Percentiles rank a stretch among this genome's conserved stretches.
These are phyloP conservation scores for Arvicanthis niloticus DNA, from an alignment of 2,113 vertebrate genomes.

Conservation along the genomic window DNA sequence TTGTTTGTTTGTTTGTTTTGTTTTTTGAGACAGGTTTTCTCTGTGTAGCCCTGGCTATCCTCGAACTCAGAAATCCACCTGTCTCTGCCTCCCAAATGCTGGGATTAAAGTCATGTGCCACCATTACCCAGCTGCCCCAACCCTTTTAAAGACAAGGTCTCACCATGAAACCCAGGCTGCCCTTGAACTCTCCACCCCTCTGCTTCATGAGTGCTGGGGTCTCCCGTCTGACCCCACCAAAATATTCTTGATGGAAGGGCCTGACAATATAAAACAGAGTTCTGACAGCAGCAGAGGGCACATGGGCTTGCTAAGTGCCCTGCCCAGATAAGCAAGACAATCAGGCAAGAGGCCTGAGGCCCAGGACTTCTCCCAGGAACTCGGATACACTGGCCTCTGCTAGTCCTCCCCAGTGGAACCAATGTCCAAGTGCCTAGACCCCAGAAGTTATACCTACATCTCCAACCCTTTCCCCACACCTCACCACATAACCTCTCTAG, in stretches of 20 bases:
- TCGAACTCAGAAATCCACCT: no score
- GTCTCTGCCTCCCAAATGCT: no score
- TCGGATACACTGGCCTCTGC: not conserved
- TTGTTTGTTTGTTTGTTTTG: no score
- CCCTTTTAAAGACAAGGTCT: not conserved
- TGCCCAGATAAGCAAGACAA: not conserved
- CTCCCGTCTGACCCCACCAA: not conserved
- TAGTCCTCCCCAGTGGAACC: not conserved
- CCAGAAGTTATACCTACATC: not conserved
- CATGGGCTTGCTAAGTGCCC: slow-evolving; percentile 22
- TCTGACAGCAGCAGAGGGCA: not conserved
- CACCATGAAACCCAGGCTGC: not conserved
- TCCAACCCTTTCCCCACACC: not conserved
- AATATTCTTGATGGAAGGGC: not conserved
- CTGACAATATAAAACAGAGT: not conserved
- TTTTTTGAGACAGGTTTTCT: no score
- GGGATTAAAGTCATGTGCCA: no score
- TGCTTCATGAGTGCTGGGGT: not conserved
- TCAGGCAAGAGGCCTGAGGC: not conserved
- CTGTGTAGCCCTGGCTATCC: no score
- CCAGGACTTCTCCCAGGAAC: not conserved
- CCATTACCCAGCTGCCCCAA: not conserved
- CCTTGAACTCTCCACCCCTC: not conserved
- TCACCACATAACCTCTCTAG: not conserved
- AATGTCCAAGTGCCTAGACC: not conserved